phyloP scores from a whole-genome alignment of 2,797 vertebrate genomes.

The Basileuterus tristriatus region DNA sequence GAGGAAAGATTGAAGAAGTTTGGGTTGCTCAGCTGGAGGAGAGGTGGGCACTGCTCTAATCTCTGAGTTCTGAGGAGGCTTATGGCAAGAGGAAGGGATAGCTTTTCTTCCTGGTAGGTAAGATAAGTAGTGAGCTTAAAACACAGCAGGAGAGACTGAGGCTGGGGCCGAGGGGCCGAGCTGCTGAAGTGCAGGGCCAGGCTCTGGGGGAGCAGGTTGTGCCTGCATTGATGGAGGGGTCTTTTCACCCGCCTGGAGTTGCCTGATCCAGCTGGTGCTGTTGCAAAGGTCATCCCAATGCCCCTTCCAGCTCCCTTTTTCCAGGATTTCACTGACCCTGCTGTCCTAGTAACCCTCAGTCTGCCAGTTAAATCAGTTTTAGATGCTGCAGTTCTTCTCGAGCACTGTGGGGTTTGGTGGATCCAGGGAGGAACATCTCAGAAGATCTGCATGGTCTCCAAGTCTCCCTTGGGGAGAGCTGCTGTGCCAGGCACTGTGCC shows the following conservation, averaged over 20 bases:
- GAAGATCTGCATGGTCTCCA: not conserved
- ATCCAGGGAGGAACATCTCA: not conserved
- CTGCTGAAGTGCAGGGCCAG: not conserved
- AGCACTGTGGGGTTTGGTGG: not conserved
- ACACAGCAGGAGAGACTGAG: conserved; percentile 27
- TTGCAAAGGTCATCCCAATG: not conserved
- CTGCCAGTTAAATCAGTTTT: not conserved
- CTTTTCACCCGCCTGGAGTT: not conserved
- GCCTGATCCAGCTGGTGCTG: not conserved
- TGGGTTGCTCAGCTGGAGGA: conserved; percentile 44
- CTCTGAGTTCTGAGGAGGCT: not conserved
- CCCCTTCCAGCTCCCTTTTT: not conserved
- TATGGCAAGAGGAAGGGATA: conserved; percentile 33
- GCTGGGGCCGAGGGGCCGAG: not conserved
- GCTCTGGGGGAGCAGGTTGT: not conserved
- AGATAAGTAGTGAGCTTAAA: conserved; percentile 58
- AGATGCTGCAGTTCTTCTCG: not conserved
- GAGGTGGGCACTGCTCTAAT: conserved; percentile 17
- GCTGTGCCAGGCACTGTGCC: not conserved
- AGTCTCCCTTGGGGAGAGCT: rapidly evolving
- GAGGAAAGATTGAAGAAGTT: conserved; percentile 22
- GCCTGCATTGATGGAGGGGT: not conserved
- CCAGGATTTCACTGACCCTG: not conserved
- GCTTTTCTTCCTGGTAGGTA: conserved; percentile 46
- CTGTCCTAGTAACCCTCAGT: not conserved